Conservation (phyloP, 2,113 vertebrate species). For the Cepphus grylle region DNA sequence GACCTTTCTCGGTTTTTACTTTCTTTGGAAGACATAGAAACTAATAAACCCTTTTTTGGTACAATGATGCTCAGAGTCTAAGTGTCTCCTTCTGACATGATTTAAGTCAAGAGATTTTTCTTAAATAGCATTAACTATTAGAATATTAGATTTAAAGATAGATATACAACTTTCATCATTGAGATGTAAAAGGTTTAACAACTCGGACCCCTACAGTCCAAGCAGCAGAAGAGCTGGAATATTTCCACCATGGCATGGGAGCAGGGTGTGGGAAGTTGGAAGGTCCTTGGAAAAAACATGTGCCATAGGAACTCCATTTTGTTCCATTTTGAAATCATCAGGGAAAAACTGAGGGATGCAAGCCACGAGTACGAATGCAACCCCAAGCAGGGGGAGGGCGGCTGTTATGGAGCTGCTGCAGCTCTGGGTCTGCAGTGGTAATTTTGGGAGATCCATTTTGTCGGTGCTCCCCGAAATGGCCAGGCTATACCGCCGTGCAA, state of each 20-base stretch:
- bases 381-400: neutral
- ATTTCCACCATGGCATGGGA: neutral
- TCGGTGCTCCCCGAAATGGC: accelerated
- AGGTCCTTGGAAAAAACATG: neutral
- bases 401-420: neutral
- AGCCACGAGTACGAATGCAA: neutral
- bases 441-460: neutral
- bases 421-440: accelerated
- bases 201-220: neutral
- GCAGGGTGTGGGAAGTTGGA: constrained; percentile 31
- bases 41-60: neutral
- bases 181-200: constrained; percentile 28
- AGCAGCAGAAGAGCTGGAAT: neutral
- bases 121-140: neutral
- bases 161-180: neutral
- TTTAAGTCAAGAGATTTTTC: constrained; percentile 23
- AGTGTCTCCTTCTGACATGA: neutral
- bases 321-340: neutral
- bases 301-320: neutral
- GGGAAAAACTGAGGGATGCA: neutral
- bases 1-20: constrained; percentile 16
- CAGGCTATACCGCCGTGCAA: accelerated
- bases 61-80: neutral
- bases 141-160: constrained; percentile 12
- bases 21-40: constrained; percentile 47